phyloP scores from a whole-genome alignment of 2,888 invertebrate species.

The Orthonevra nobilis region DNA sequence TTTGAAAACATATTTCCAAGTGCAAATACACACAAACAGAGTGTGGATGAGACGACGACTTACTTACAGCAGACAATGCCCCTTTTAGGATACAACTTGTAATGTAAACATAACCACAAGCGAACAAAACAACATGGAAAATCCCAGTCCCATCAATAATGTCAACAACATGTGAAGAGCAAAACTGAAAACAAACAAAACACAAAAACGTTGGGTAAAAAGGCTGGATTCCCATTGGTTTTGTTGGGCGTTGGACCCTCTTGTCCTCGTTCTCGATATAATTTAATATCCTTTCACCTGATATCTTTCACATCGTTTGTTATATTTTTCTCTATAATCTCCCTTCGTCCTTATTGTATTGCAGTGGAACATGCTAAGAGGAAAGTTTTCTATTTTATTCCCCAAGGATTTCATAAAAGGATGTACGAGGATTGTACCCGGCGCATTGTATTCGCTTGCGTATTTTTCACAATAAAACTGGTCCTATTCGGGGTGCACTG shows the following conservation, averaged over 20 bases:
- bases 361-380: slow-evolving; percentile 47
- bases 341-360: slow-evolving; percentile 17
- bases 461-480: too few species aligned
- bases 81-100: slow-evolving; percentile 18
- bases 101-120: slow-evolving; percentile 50
- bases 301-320: slow-evolving; percentile 69
- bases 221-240: slow-evolving; percentile 28
- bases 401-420: slow-evolving; percentile 42
- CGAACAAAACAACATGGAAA: slow-evolving; percentile 19
- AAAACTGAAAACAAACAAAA: slow-evolving; percentile 24
- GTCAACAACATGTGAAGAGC: slow-evolving; percentile 58
- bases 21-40: slow-evolving; percentile 34
- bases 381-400: neutral
- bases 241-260: too few species aligned
- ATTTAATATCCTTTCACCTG: slow-evolving; percentile 69
- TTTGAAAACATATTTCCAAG: slow-evolving; percentile 27
- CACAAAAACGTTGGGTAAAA: too few species aligned
- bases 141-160: slow-evolving; percentile 65
- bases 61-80: neutral
- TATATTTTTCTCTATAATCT: slow-evolving; percentile 26
- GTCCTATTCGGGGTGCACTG: too few species aligned
- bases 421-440: slow-evolving; percentile 47
- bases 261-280: slow-evolving; percentile 52
- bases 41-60: too few species aligned
- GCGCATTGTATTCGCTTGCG: too few species aligned